phyloP scores from a whole-genome alignment of 1,140 invertebrate species.

The Lutraria rhynchaena region DNA sequence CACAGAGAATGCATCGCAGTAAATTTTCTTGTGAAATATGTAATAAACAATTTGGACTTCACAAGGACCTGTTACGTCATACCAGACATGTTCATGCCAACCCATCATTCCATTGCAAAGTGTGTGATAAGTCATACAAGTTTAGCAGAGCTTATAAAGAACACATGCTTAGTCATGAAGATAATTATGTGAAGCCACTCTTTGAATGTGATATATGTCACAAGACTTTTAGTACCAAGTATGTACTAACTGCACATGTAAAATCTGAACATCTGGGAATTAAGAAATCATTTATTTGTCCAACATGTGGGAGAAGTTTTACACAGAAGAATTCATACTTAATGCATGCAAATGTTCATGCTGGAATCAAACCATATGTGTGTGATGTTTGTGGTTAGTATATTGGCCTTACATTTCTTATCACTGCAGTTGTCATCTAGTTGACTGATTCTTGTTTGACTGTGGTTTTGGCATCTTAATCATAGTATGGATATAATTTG shows the following conservation, averaged over 20 bases:
- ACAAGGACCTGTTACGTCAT: conserved; percentile 71
- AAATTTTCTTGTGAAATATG: conserved; percentile 68
- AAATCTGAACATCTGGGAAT: conserved; percentile 75
- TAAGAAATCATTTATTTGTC: conserved; percentile 75
- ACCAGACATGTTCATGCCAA: conserved; percentile 62
- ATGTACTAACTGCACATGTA: conserved; percentile 74
- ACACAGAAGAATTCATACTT: conserved; percentile 76
- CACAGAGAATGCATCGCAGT: conserved; percentile 53
- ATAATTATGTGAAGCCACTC: conserved; percentile 71
- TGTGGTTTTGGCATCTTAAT: too few species aligned
- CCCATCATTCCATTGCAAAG: conserved; percentile 69
- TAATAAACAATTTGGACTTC: conserved; percentile 68
- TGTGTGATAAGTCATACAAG: conserved; percentile 76
- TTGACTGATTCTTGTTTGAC: too few species aligned
- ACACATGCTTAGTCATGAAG: conserved; percentile 70
- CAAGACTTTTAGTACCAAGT: conserved; percentile 76
- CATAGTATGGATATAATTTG: too few species aligned
- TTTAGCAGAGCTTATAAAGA: conserved; percentile 61
- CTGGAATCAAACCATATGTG: conserved; percentile 73
- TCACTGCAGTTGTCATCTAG: too few species aligned
- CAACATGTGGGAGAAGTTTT: conserved; percentile 78
- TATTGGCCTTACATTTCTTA: too few species aligned
- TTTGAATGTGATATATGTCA: conserved; percentile 74
- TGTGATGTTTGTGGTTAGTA: conserved; percentile 77
- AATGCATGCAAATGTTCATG: conserved; percentile 78